phyloP scores from a whole-genome alignment of 2,888 invertebrate species.

The Fissipunctia ypsillon region DNA sequence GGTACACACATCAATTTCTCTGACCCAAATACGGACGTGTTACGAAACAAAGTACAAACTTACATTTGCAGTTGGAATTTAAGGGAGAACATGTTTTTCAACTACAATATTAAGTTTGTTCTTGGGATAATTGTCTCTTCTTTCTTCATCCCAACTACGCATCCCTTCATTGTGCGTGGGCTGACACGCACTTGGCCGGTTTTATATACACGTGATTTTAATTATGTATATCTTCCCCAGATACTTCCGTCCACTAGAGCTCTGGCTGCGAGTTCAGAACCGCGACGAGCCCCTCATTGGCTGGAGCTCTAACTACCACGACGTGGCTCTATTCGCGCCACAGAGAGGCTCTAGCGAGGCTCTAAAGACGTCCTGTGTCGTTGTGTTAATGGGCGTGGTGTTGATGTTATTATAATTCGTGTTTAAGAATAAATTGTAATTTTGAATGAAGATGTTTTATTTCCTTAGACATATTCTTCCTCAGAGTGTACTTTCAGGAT shows the following conservation, averaged over 20 bases:
- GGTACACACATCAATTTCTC: no score
- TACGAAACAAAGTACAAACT: no score
- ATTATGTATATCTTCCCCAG: constrained; percentile 48
- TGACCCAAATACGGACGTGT: no score
- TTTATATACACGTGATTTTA: no score
- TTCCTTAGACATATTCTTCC: background rate
- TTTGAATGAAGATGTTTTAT: constrained; percentile 15
- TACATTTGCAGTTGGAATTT: no score
- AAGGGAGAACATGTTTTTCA: no score
- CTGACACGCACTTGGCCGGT: no score
- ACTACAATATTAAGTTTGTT: no score
- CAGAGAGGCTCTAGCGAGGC: constrained; percentile 66
- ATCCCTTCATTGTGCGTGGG: no score
- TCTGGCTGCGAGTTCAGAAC: constrained; percentile 95
- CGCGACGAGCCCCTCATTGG: constrained; percentile 93
- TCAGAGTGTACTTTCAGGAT: no score
- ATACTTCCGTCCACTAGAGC: constrained; percentile 95
- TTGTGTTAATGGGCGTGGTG: constrained; percentile 12
- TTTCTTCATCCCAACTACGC: no score
- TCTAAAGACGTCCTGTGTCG: constrained; percentile 14
- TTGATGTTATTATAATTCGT: constrained; percentile 33
- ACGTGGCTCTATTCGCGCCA: constrained; percentile 91
- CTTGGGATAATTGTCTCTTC: no score
- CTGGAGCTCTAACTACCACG: constrained; percentile 93
- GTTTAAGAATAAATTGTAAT: constrained; percentile 40